Conservation (phyloP, 2,888 invertebrate species). For the Aphelenchoides bicaudatus region DNA sequence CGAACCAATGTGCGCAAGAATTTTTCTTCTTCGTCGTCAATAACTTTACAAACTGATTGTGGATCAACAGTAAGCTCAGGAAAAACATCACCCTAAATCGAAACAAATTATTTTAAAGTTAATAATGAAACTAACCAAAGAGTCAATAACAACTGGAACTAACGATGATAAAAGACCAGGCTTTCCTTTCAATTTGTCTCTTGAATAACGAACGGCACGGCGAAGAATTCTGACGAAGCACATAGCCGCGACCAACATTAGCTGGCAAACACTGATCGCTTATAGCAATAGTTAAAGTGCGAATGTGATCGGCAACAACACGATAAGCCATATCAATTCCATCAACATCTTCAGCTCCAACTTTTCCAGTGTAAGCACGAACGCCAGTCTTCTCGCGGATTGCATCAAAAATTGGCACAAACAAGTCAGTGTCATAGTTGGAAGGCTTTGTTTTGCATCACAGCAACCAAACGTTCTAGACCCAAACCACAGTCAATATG, state of each 20-base stretch:
- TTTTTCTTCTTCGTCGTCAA: slow-evolving; percentile 95
- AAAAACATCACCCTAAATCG: slow-evolving; percentile 67
- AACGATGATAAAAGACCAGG: slow-evolving; percentile 88
- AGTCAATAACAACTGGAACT: slow-evolving; percentile 80
- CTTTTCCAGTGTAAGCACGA: slow-evolving; percentile 73
- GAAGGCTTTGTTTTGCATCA: slow-evolving; percentile 84
- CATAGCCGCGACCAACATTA: slow-evolving; percentile 95
- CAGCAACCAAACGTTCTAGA: slow-evolving; percentile 89
- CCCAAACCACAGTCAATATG: slow-evolving; percentile 99
- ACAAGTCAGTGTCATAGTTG: slow-evolving; percentile 97
- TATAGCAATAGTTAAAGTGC: slow-evolving; percentile 90
- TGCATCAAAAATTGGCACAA: slow-evolving; percentile 85
- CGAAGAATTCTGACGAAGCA: slow-evolving; percentile 87
- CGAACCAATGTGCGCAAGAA: slow-evolving; percentile 90
- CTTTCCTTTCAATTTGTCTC: slow-evolving; percentile 90
- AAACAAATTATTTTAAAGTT: slow-evolving; percentile 11
- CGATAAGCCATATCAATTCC: slow-evolving; percentile 98
- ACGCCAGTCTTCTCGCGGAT: slow-evolving; percentile 82
- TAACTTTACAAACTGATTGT: slow-evolving; percentile 79
- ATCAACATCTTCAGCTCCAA: slow-evolving; percentile 83
- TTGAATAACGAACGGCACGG: slow-evolving; percentile 89
- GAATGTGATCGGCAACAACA: slow-evolving; percentile 93
- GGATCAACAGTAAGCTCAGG: slow-evolving; percentile 79
- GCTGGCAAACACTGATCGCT: slow-evolving; percentile 96
- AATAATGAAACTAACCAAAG: slow-evolving; percentile 65